Percentiles rank a stretch among this genome's conserved stretches.
These are phyloP conservation scores for Chrysochloris asiatica DNA, from an alignment of 2,113 vertebrate species.

Conservation along the genomic window DNA sequence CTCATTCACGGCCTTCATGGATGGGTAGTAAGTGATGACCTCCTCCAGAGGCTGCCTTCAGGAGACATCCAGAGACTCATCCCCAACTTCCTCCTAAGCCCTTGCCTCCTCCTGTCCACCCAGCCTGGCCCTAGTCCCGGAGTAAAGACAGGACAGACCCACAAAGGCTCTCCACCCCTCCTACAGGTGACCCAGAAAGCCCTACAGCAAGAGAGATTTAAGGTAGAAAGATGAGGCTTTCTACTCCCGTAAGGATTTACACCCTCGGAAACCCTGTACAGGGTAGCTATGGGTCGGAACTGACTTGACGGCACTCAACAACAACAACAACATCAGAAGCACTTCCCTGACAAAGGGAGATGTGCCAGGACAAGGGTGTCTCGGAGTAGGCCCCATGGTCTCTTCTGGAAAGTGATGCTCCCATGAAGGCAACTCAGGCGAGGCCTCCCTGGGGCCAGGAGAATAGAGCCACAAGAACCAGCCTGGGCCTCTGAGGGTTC, in stretches of 20 bases:
- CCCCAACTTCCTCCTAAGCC: background rate
- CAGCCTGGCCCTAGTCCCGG: background rate
- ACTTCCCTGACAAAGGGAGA: background rate
- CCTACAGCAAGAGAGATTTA: background rate
- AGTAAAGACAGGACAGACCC: background rate
- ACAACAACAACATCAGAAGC: background rate
- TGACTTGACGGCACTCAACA: too few relatives aligned
- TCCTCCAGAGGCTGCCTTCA: conserved; percentile 89
- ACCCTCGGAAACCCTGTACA: too few relatives aligned
- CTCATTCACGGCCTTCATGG: conserved; percentile 90
- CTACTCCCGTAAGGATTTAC: too few relatives aligned
- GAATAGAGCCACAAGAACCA: rapidly evolving
- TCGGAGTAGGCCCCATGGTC: rapidly evolving
- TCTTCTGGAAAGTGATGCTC: background rate
- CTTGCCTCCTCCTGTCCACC: too few relatives aligned
- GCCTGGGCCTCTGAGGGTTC: background rate
- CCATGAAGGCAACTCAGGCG: background rate
- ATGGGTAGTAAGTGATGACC: conserved; percentile 91
- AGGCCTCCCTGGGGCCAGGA: background rate
- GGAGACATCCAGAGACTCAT: conserved; percentile 66
- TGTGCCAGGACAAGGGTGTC: rapidly evolving
- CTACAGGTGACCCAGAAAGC: background rate
- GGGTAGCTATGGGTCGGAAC: too few relatives aligned
- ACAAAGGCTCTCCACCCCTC: background rate
- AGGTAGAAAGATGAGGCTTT: too few relatives aligned